A percentile compares a stretch with the other conserved stretches of the same genome.
phyloP scores from a whole-genome alignment of 1,140 invertebrate species.

The Bombus consobrinus region DNA sequence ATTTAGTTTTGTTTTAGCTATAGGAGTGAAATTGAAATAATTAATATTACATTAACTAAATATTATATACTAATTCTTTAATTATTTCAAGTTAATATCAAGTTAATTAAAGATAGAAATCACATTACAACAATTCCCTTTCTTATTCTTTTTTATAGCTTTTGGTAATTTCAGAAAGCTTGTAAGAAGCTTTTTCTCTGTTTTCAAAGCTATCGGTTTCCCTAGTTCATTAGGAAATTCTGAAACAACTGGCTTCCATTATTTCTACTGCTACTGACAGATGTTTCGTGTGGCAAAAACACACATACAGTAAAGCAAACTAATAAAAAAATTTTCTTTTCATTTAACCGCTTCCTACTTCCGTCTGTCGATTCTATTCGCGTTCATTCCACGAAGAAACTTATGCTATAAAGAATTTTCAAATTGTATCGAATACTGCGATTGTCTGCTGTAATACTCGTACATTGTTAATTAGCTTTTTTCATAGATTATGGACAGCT shows the following conservation, averaged over 20 bases:
- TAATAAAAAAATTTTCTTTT: constrained; percentile 56
- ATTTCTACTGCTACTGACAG: background rate
- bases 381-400: constrained; percentile 24
- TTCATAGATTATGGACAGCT: too few relatives aligned
- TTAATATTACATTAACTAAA: too few relatives aligned
- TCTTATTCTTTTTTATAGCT: background rate
- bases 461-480: too few relatives aligned
- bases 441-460: background rate
- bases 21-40: too few relatives aligned
- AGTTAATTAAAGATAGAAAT: background rate
- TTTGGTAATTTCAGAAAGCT: background rate
- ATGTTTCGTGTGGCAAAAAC: constrained; percentile 9
- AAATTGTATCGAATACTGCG: background rate
- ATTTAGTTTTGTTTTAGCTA: too few relatives aligned
- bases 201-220: background rate
- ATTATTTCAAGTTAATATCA: too few relatives aligned
- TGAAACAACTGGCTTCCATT: background rate
- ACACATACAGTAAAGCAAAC: constrained; percentile 6
- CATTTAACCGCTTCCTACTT: constrained; percentile 46
- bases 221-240: background rate
- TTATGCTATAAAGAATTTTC: background rate
- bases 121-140: too few relatives aligned
- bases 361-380: constrained; percentile 51
- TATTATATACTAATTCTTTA: too few relatives aligned
- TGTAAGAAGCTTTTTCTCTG: background rate